Percentiles rank a stretch among this genome's conserved stretches.
phyloP scores from a whole-genome alignment of 2,797 vertebrate genomes.

The Chloroceryle inda region DNA sequence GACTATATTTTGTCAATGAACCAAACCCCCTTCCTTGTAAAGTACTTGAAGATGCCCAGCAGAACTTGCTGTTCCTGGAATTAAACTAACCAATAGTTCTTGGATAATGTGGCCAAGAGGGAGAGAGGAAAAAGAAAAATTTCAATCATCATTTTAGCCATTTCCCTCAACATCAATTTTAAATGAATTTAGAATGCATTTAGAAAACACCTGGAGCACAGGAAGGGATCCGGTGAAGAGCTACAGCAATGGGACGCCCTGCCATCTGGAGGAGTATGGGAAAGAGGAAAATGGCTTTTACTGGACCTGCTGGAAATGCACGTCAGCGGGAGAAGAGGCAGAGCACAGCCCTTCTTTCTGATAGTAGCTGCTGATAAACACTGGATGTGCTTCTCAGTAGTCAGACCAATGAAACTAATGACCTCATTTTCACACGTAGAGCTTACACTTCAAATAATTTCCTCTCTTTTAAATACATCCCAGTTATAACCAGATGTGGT shows the following conservation, averaged over 20 bases:
- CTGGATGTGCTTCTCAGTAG: background rate
- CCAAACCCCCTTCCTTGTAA: background rate
- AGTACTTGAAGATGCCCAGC: background rate
- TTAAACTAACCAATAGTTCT: background rate
- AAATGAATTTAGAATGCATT: background rate
- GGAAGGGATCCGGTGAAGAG: background rate
- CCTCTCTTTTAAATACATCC: background rate
- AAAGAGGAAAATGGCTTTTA: background rate
- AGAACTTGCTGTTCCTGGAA: conserved; percentile 1
- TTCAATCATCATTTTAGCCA: background rate
- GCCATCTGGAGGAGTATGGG: background rate
- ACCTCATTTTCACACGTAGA: background rate
- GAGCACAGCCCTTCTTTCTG: background rate
- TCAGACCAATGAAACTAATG: background rate
- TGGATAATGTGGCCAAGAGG: background rate
- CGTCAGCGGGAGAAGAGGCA: background rate
- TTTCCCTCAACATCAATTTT: background rate
- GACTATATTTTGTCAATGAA: background rate
- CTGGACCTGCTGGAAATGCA: background rate
- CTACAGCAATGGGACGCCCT: fast-evolving
- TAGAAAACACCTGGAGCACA: fast-evolving
- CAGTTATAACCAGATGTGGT: background rate
- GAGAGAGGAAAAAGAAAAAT: background rate
- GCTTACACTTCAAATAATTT: background rate
- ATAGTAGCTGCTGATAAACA: background rate